Conservation (phyloP, 1,140 invertebrate species). For the Neotoxoptera formosana region DNA sequence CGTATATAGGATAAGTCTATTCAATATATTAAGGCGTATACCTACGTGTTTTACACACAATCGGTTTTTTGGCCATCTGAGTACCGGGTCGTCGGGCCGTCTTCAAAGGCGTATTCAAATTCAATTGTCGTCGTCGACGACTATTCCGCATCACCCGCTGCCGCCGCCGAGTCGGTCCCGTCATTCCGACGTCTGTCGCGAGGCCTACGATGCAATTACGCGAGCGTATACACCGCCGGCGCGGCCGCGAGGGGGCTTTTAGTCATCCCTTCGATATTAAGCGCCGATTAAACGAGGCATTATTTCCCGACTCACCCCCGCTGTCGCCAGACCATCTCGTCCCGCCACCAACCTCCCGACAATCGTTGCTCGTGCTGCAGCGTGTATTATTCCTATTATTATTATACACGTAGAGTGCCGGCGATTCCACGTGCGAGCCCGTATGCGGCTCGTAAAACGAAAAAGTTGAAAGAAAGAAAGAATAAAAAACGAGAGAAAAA, state of each 20-base stretch:
- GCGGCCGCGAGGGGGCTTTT: conserved; percentile 41
- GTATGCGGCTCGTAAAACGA: not conserved
- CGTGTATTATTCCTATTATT: not conserved
- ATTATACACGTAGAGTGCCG: not conserved
- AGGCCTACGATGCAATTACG: conserved; percentile 30
- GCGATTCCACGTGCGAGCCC: not conserved
- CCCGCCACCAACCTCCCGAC: not conserved
- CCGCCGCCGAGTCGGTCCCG: not conserved
- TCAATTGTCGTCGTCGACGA: conserved; percentile 52
- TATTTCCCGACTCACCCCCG: not conserved
- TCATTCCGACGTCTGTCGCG: not conserved
- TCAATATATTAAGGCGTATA: not conserved
- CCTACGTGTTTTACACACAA: conserved; percentile 34
- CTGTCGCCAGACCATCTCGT: not conserved
- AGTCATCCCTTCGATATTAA: conserved; percentile 54
- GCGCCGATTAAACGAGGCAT: conserved; percentile 56
- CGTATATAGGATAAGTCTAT: not conserved
- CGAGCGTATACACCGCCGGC: not conserved
- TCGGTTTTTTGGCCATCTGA: conserved; percentile 26
- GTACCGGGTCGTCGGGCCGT: not conserved
- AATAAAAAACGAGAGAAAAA: conserved; percentile 3
- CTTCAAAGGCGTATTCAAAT: conserved; percentile 50
- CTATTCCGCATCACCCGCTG: not conserved
- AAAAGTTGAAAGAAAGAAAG: not conserved
- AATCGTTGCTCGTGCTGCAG: not conserved